Evolutionary conservation across 2,888 invertebrate genomes (phyloP).

Genomic region (Tipula confusa): DNA sequence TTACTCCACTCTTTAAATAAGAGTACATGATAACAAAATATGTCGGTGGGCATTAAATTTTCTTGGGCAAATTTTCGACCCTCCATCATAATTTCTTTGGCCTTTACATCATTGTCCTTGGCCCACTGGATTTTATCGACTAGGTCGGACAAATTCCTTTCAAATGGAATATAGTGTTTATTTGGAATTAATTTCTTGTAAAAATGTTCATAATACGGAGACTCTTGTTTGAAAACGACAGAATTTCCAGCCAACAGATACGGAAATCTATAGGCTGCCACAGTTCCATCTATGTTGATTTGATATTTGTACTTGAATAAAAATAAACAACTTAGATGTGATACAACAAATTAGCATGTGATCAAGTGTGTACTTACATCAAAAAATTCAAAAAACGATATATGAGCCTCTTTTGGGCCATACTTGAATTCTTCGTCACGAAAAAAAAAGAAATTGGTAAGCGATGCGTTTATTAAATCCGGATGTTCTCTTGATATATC

Average conservation of each 20-base stretch:
- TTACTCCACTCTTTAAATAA: slow-evolving; percentile 75
- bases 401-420: slow-evolving; percentile 77
- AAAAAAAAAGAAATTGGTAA: slow-evolving; percentile 96
- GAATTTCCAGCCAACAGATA: slow-evolving; percentile 86
- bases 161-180: slow-evolving; percentile 79
- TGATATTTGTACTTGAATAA: slow-evolving; percentile 83
- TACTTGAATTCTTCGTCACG: slow-evolving; percentile 75
- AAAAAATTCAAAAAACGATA: slow-evolving; percentile 92
- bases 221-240: slow-evolving; percentile 85
- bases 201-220: slow-evolving; percentile 93
- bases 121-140: slow-evolving; percentile 76
- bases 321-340: neutral
- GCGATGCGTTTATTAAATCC: slow-evolving; percentile 80
- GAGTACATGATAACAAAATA: slow-evolving; percentile 82
- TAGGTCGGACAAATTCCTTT: slow-evolving; percentile 74
- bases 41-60: slow-evolving; percentile 74
- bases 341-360: too few species aligned
- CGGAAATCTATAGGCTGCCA: slow-evolving; percentile 91
- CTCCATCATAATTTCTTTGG: slow-evolving; percentile 60
- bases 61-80: slow-evolving; percentile 69
- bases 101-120: slow-evolving; percentile 63
- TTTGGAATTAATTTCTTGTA: slow-evolving; percentile 70
- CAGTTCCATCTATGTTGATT: slow-evolving; percentile 91
- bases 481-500: slow-evolving; percentile 70
- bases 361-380: slow-evolving; percentile 69